Percentiles rank a stretch among this genome's conserved stretches.
phyloP scores from a whole-genome alignment of 2,888 invertebrate species.

The Callosobruchus maculatus region DNA sequence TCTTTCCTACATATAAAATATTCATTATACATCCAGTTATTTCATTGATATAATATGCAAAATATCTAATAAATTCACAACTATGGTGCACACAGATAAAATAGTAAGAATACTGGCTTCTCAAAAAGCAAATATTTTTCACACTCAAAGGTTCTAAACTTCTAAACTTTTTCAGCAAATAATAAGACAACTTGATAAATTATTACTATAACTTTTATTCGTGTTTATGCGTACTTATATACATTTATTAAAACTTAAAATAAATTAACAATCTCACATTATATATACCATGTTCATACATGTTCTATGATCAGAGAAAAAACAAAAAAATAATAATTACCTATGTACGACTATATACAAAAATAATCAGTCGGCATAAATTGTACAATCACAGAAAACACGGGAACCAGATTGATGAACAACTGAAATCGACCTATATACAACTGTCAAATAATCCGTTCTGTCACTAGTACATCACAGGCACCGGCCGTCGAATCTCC shows the following conservation, averaged over 20 bases:
- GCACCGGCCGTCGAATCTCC: conserved; percentile 64
- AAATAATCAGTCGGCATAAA: conserved; percentile 26
- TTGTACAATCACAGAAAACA: conserved; percentile 27
- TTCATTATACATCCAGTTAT: too few species aligned
- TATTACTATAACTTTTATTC: conserved; percentile 8
- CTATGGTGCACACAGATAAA: too few species aligned
- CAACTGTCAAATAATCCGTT: background rate
- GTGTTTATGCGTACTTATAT: conserved; percentile 15
- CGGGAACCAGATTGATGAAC: conserved; percentile 12
- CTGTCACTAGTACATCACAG: conserved; percentile 62
- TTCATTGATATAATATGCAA: too few species aligned
- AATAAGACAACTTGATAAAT: background rate
- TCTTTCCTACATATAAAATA: too few species aligned
- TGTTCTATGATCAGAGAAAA: conserved; percentile 2
- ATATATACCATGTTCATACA: conserved; percentile 14
- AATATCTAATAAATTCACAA: too few species aligned
- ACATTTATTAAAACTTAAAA: conserved; percentile 4
- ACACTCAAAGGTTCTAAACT: too few species aligned
- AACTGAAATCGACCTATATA: conserved; percentile 11
- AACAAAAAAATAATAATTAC: background rate
- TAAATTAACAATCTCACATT: conserved; percentile 24
- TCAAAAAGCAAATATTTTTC: too few species aligned
- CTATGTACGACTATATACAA: conserved; percentile 1
- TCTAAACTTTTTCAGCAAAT: background rate
- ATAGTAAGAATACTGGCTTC: too few species aligned